Conservation (phyloP, 2,888 invertebrate species). For the Tyria jacobaeae region DNA sequence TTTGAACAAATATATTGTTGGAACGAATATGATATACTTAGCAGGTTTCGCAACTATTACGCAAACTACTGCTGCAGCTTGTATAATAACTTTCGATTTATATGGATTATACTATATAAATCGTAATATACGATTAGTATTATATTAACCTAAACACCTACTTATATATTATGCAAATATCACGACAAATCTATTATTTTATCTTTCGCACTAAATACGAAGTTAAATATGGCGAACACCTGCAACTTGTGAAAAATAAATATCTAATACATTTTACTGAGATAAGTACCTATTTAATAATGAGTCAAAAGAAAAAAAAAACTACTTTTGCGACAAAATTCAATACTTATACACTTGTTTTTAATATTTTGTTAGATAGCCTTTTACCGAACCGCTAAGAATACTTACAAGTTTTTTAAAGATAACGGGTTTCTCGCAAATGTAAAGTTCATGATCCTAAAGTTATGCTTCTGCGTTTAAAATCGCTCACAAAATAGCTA, state of each 20-base stretch:
- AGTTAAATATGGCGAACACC: neutral
- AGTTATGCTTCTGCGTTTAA: neutral
- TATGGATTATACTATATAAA: neutral
- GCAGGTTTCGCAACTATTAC: neutral
- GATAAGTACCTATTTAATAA: too few relatives aligned
- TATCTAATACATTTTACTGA: neutral
- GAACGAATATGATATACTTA: neutral
- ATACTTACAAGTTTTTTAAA: neutral
- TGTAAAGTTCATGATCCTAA: neutral
- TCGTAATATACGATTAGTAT: too few relatives aligned
- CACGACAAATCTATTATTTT: neutral
- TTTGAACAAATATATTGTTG: neutral
- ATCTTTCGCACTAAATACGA: neutral
- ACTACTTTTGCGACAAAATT: neutral
- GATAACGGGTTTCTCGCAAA: neutral
- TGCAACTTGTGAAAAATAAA: too few relatives aligned
- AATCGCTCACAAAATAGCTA: neutral
- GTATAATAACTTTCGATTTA: neutral
- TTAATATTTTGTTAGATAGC: neutral
- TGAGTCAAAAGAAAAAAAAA: neutral
- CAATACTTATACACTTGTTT: neutral
- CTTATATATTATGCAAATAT: neutral
- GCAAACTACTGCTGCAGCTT: neutral
- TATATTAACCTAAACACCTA: neutral
- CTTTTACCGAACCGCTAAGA: neutral